Evolutionary conservation across 2,797 vertebrate genomes (phyloP).

Genomic region (Pseudochirops corinnae): DNA sequence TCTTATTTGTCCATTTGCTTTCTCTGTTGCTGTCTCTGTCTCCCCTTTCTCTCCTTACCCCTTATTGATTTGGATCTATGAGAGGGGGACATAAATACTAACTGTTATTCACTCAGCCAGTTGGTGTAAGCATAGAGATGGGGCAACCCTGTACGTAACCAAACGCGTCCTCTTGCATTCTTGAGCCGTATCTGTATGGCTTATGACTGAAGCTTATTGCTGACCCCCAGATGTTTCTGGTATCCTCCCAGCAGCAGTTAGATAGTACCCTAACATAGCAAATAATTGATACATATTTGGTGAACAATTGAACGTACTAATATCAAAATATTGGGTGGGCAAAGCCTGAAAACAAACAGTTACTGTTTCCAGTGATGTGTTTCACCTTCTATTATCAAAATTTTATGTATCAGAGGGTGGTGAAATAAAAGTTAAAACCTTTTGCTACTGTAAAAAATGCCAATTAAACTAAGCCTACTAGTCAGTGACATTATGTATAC

Average conservation of each 20-base stretch:
- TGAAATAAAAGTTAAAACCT: neutral
- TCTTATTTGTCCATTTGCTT: neutral
- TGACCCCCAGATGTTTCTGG: neutral
- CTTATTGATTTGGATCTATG: neutral
- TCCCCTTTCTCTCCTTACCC: neutral
- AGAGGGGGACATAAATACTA: neutral
- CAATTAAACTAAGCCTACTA: neutral
- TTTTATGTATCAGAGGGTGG: neutral
- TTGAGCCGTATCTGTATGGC: neutral
- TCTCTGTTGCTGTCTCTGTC: neutral
- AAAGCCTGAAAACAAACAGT: neutral
- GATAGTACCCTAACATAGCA: neutral
- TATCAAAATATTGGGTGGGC: neutral
- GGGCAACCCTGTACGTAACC: neutral
- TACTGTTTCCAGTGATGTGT: neutral
- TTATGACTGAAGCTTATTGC: neutral
- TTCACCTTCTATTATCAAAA: neutral
- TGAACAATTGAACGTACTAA: neutral
- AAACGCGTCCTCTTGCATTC: neutral
- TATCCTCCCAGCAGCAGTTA: neutral
- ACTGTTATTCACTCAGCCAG: neutral
- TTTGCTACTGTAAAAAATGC: neutral
- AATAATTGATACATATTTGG: neutral
- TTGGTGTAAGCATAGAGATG: neutral
- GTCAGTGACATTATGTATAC: neutral